Percentiles rank a stretch among this genome's conserved stretches.
Conservation (phyloP, 2,797 vertebrate genomes). For the Lacerta bilineata region DNA sequence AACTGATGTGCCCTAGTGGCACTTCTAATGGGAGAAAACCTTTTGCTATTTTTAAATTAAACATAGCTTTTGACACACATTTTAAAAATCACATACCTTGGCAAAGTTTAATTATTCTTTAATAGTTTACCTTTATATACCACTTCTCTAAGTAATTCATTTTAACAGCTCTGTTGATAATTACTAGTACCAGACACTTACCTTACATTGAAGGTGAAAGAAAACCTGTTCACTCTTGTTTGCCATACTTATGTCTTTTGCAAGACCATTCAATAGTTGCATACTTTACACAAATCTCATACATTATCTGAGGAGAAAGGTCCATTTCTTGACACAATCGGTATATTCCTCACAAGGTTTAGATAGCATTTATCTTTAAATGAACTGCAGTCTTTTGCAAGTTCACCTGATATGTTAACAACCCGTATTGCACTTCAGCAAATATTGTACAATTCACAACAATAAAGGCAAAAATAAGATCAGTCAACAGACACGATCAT, state of each 20-base stretch:
- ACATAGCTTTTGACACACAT: neutral
- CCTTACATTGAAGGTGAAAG: constrained; percentile 5
- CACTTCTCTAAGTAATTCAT: constrained; percentile 14
- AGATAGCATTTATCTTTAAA: constrained; percentile 72
- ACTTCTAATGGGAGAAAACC: neutral
- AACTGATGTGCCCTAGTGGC: neutral
- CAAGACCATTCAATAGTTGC: constrained; percentile 10
- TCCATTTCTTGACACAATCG: constrained; percentile 72
- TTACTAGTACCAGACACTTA: neutral
- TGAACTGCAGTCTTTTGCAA: constrained; percentile 67
- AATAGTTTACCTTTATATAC: constrained; percentile 2
- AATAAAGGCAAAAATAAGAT: constrained; percentile 52
- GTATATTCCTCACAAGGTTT: constrained; percentile 67
- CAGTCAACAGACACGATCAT: constrained; percentile 53
- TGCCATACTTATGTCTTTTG: neutral
- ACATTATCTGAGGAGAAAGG: constrained; percentile 67
- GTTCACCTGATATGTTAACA: constrained; percentile 69
- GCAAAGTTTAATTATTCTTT: neutral
- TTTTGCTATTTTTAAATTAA: constrained; percentile 3
- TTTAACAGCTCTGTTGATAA: constrained; percentile 40
- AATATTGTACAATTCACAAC: constrained; percentile 59
- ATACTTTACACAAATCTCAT: constrained; percentile 33
- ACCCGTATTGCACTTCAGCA: constrained; percentile 66
- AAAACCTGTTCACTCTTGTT: constrained; percentile 20
- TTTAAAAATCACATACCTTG: neutral